Evolutionary conservation across 2,888 invertebrate species (phyloP).

Genomic region (Cephus pulcher): DNA sequence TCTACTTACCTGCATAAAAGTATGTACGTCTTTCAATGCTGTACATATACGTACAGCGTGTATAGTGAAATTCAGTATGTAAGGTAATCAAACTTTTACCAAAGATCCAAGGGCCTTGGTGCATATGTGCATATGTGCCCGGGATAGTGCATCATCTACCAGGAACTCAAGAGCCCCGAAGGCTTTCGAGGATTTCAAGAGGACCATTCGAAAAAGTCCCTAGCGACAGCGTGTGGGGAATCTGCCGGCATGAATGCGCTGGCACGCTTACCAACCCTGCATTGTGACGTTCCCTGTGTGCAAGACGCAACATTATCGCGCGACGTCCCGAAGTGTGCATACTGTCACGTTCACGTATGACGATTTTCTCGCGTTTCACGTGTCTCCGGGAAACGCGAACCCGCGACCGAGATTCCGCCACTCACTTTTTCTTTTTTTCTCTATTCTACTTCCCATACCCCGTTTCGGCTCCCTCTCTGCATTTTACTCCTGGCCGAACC

Average conservation of each 20-base stretch:
- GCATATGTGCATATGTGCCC: neutral
- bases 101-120: neutral
- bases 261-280: neutral
- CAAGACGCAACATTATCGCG: conserved; percentile 3
- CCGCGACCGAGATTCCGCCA: neutral
- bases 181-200: conserved; percentile 19
- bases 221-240: neutral
- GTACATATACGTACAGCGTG: neutral
- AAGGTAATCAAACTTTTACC: neutral
- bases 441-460: neutral
- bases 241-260: neutral
- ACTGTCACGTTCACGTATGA: neutral
- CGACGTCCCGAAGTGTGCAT: neutral
- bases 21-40: neutral
- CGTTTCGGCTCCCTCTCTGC: neutral
- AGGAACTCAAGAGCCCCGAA: neutral
- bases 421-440: neutral
- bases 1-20: neutral
- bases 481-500: neutral
- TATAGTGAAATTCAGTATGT: neutral
- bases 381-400: neutral
- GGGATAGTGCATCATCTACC: neutral
- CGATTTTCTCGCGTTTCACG: neutral
- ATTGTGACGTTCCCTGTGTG: neutral
- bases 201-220: conserved; percentile 30